Evolutionary conservation across 2,888 invertebrate species (phyloP).

Genomic region (Harmothoe impar): DNA sequence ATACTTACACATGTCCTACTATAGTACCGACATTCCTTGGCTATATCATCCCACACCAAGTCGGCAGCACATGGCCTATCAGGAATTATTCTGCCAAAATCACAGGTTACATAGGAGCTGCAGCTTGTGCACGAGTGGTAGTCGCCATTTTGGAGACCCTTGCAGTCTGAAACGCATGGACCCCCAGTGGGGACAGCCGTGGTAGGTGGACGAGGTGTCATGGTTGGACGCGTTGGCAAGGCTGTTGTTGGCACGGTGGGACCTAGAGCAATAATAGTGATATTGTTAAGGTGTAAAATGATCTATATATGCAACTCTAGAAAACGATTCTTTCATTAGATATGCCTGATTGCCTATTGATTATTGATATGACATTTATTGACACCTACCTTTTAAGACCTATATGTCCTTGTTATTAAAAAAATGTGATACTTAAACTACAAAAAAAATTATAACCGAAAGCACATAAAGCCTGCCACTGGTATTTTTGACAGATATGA

Average conservation of each 20-base stretch:
- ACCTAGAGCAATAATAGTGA: not conserved
- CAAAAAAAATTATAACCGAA: no score
- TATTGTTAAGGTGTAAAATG: not conserved
- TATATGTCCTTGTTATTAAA: no score
- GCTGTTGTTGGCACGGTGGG: conserved; percentile 12
- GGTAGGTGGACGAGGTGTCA: not conserved
- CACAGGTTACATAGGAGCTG: not conserved
- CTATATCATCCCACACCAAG: not conserved
- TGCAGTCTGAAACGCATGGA: not conserved
- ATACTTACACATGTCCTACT: conserved; percentile 1
- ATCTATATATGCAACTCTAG: not conserved
- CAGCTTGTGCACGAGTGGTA: not conserved
- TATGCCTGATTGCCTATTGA: no score
- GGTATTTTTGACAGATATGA: no score
- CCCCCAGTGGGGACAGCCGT: not conserved
- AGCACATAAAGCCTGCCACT: no score
- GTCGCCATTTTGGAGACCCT: not conserved
- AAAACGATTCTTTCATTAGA: no score
- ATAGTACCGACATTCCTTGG: not conserved
- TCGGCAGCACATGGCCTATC: not conserved
- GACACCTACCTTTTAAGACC: no score
- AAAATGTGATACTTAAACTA: no score
- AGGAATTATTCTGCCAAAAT: not conserved
- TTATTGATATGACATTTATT: no score
- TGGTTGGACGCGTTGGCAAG: not conserved